These are phyloP conservation scores for Podocnemis expansa DNA, from an alignment of 2,113 vertebrate species.

Conservation along the genomic window DNA sequence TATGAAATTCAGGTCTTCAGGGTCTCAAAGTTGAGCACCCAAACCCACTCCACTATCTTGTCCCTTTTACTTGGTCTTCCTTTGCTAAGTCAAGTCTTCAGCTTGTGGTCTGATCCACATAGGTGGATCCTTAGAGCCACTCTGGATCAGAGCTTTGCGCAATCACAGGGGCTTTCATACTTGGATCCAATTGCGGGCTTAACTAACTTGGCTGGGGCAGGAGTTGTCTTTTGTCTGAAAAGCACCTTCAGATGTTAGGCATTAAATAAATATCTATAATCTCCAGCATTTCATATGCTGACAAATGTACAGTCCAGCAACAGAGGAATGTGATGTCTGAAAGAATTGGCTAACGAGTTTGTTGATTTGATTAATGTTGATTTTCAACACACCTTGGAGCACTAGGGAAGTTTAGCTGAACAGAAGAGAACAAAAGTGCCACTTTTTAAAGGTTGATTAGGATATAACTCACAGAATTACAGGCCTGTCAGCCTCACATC, in stretches of 20 bases:
- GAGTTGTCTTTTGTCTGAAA: not conserved
- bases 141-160: not conserved
- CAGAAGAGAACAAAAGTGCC: not conserved
- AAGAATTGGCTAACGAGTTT: not conserved
- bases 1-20: not conserved
- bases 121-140: not conserved
- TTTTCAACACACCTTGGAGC: not conserved
- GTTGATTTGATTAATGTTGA: not conserved
- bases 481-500: not conserved
- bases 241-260: fast-evolving
- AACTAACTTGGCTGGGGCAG: not conserved
- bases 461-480: not conserved
- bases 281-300: fast-evolving
- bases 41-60: not conserved
- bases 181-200: not conserved
- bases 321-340: not conserved
- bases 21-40: not conserved
- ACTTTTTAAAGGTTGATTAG: not conserved
- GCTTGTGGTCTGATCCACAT: fast-evolving
- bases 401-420: not conserved
- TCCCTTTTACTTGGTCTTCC: not conserved
- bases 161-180: not conserved
- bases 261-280: not conserved
- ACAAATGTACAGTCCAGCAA: fast-evolving
- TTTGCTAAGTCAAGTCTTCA: not conserved